phyloP scores from a whole-genome alignment of 37 sponge, comb jelly and placozoan species.

The Halichondria panicea region DNA sequence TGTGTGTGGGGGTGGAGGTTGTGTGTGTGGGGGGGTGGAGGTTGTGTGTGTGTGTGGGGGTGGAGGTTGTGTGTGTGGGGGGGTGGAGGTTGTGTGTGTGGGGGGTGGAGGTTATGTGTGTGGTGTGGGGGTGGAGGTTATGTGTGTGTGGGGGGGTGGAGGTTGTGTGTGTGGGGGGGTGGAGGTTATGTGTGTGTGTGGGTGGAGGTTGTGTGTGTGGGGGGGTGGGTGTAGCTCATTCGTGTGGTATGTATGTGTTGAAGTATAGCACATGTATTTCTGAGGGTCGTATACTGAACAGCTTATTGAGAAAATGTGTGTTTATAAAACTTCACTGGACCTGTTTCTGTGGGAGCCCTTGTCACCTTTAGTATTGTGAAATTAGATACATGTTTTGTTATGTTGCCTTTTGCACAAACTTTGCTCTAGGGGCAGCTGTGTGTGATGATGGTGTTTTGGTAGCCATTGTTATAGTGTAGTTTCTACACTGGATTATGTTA shows the following conservation, averaged over 20 bases:
- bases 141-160: not conserved
- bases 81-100: too few relatives aligned
- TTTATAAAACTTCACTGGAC: too few relatives aligned
- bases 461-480: not conserved
- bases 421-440: not conserved
- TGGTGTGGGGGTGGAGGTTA: not conserved
- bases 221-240: too few relatives aligned
- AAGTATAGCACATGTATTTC: not conserved
- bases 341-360: too few relatives aligned
- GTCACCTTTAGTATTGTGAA: too few relatives aligned
- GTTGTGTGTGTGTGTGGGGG: too few relatives aligned
- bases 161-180: not conserved
- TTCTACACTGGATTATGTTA: too few relatives aligned
- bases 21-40: too few relatives aligned
- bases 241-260: not conserved
- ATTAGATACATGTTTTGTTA: too few relatives aligned
- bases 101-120: too few relatives aligned
- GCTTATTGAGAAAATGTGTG: not conserved
- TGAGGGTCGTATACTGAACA: not conserved
- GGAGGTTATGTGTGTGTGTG: not conserved
- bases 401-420: too few relatives aligned
- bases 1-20: not conserved
- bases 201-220: not conserved
- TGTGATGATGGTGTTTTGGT: not conserved
- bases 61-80: not conserved